Evolutionary conservation across 2,888 invertebrate species (phyloP), one percentile per base, ranked within the genome.

Genomic region (Tiphia femorata): DNA sequence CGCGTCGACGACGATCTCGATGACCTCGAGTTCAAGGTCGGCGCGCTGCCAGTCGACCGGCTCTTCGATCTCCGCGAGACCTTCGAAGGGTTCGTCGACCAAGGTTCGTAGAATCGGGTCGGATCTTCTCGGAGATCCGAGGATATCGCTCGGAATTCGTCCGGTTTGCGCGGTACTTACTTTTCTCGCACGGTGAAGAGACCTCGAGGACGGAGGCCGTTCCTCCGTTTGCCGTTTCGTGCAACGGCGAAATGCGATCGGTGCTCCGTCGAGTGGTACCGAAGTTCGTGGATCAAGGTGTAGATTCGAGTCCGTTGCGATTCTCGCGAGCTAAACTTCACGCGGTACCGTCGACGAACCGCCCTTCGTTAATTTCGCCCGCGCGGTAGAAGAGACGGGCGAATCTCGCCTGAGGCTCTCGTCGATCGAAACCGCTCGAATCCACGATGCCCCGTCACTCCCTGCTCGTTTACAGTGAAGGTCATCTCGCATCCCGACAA

Each of bases 11-110:
- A 85, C 85, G 75, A 75, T 64, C 67, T 83, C 84, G 67, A 82
- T 84, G 73, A 75, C 60, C 57, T 49, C 61, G 77, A 80, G 68
- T 76, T 77, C 68, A 70, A 66, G 72, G 71, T 83, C 65, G 75
- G 71, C 84, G 70, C 84, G 84, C 86, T 86, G 66, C 85, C 88
- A 64, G 84, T 88, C 82, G 88, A 88, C 76, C 86, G 87, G 80
- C 87, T 88, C 85, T 86, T 87, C 72, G 86, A 88, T 73, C 86
- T 88, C 64, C 88, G 87, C 76, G 88, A 88, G 84, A 86, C 87
- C 80, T 86, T 88, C 84, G 86, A 88, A 82, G 87, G 88, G 81
- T 87, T 88, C 85, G 87, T 88, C 83, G 88, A 88, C 84, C 88
- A 88, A 79, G 88, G 88, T 84, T 88, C 88, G 79, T 84, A 88